These are phyloP conservation scores for Orussus abietinus DNA, from an alignment of 1,140 invertebrate genomes.

Conservation along the genomic window DNA sequence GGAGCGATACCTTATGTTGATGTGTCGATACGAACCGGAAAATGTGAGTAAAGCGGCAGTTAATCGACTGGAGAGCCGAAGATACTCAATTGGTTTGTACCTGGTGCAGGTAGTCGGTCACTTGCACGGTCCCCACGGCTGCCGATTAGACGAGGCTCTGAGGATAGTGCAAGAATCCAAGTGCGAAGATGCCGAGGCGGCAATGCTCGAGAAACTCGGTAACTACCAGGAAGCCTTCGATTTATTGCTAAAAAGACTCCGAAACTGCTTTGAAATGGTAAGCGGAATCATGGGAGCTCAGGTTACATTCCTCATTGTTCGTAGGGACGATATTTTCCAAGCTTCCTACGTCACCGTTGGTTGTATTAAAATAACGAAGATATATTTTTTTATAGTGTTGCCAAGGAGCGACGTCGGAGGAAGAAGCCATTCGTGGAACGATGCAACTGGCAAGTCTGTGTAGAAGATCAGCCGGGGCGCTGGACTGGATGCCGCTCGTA, in stretches of 20 bases:
- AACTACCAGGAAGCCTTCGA: slow-evolving; percentile 49
- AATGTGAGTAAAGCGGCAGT: slow-evolving; percentile 37
- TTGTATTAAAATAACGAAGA: slow-evolving; percentile 2
- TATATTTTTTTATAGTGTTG: slow-evolving; percentile 20
- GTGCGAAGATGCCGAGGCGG: slow-evolving; percentile 43
- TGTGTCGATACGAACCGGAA: slow-evolving; percentile 62
- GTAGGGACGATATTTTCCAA: too few species aligned
- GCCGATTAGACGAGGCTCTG: slow-evolving; percentile 42
- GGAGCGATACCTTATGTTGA: slow-evolving; percentile 64
- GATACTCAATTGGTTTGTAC: neutral
- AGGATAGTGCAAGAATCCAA: slow-evolving; percentile 39
- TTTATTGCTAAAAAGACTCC: slow-evolving; percentile 37
- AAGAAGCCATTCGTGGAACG: slow-evolving; percentile 33
- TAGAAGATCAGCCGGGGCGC: slow-evolving; percentile 42
- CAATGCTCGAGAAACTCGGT: slow-evolving; percentile 48
- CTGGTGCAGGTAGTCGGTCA: slow-evolving; percentile 36
- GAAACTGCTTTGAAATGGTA: slow-evolving; percentile 34
- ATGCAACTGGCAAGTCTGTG: slow-evolving; percentile 42
- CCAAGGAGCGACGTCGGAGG: slow-evolving; percentile 25
- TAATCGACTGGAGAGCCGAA: too few species aligned
- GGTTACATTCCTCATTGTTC: too few species aligned
- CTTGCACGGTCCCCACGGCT: slow-evolving; percentile 42
- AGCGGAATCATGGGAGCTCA: too few species aligned
- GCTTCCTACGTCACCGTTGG: neutral
- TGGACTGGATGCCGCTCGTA: slow-evolving; percentile 49